Base-by-base conservation (phyloP, 2,113 vertebrate species). In the Alligator mississippiensis region DNA sequence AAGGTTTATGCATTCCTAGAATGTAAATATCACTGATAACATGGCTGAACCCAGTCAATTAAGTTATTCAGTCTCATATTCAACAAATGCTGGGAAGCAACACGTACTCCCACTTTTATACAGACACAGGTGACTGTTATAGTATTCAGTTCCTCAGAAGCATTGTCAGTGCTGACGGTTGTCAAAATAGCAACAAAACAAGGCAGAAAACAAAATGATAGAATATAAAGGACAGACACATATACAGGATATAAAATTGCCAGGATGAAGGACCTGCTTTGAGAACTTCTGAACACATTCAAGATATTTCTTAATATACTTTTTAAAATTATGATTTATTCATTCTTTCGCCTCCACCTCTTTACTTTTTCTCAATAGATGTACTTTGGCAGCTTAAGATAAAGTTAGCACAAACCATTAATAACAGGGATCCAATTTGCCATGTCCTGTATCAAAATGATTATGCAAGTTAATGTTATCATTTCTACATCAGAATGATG, bases 401-500 rank as follows among this genome's bases (percentile, higher is more conserved):
- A 83, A 89, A 77, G 88, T 78, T 95, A 90, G 5, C 63, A 88
- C 4, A 70, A 38, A 17, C 7, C 38, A 90, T 1, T 8, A 66
- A 62, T 76, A 95, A 96, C 93, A 94, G 96, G 93, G 94, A 95
- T 77, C 19, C 77, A 61, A 93, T 87, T 89, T 93, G 94, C 94
- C 91, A 85, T 94, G n/a, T 21, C 83, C 38, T 81, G 57, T 60
- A 77, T 94, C 82, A 84, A 60, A 60, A 54, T 13, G 27, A 62
- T 90, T 38, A 72, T 77, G 38, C 21, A n/a, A 85, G 34, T 68
- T 34, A 74, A 90, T 17, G 63, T 66, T 68, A 85, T 38, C 74
- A 57, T 82, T 91, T 34, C 77, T 77, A 17, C 3, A 79, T 68
- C 5, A 25, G 66, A 91, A 91, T 70, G 38, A 81, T 89, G 92